These are phyloP conservation scores for Herpailurus yagouaroundi DNA, from an alignment of 2,113 vertebrate species.

Conservation along the genomic window DNA sequence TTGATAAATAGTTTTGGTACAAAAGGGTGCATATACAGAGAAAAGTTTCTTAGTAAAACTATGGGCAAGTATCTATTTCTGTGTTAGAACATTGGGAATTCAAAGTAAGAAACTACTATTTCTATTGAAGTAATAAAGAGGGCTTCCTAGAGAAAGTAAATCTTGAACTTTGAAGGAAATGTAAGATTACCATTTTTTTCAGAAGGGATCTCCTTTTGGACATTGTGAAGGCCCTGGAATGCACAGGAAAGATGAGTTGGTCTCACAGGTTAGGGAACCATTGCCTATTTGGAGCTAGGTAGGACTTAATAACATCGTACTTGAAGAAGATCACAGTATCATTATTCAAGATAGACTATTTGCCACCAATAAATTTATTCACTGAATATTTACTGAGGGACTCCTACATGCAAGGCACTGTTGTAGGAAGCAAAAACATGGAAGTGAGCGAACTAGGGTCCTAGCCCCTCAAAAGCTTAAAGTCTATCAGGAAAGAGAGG, in stretches of 20 bases:
- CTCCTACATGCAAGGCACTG: background rate
- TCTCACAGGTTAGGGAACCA: background rate
- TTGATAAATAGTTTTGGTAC: background rate
- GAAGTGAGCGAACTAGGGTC: background rate
- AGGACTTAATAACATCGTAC: background rate
- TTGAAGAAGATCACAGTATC: background rate
- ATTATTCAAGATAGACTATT: background rate
- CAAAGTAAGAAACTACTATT: background rate
- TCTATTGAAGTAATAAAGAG: background rate
- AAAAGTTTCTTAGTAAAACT: background rate
- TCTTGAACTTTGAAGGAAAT: background rate
- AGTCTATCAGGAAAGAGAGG: background rate
- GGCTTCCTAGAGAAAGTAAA: background rate
- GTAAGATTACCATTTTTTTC: background rate
- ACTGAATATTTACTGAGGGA: background rate
- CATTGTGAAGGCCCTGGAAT: background rate
- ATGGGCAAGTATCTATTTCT: background rate
- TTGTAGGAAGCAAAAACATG: background rate
- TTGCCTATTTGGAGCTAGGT: background rate
- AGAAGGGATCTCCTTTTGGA: background rate
- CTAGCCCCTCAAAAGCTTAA: background rate
- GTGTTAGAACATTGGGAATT: background rate
- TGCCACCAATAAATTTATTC: background rate
- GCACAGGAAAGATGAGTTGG: background rate
- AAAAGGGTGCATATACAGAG: background rate